phyloP scores from a whole-genome alignment of 2,113 vertebrate species.

The Sarotherodon lohbergeri region DNA sequence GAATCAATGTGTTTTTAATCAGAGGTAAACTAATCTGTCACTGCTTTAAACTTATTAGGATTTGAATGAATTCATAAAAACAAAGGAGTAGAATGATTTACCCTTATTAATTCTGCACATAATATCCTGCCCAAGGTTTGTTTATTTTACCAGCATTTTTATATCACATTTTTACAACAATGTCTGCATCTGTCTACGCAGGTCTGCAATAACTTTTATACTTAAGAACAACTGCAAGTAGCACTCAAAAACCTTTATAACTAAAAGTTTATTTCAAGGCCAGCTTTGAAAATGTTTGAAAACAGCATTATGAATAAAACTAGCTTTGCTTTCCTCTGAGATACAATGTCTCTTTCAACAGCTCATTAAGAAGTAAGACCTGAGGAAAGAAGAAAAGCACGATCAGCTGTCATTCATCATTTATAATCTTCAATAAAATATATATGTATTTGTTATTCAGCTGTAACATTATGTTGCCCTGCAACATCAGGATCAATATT shows the following conservation, averaged over 20 bases:
- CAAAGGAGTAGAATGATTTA: neutral
- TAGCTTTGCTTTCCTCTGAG: rapidly evolving
- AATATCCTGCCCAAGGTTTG: neutral
- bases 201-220: neutral
- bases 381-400: neutral
- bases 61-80: neutral
- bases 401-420: neutral
- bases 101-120: neutral
- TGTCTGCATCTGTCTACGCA: neutral
- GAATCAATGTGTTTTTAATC: neutral
- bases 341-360: neutral
- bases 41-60: neutral
- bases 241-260: neutral
- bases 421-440: neutral
- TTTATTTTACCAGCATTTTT: neutral
- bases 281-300: neutral
- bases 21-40: neutral
- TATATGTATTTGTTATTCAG: neutral
- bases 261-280: neutral
- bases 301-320: neutral
- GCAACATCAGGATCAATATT: neutral
- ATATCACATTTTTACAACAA: neutral
- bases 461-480: neutral
- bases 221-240: neutral
- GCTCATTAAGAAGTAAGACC: neutral